Evolutionary conservation across 2,888 invertebrate genomes (phyloP).

Genomic region (Drosophila pseudotakahashii): DNA sequence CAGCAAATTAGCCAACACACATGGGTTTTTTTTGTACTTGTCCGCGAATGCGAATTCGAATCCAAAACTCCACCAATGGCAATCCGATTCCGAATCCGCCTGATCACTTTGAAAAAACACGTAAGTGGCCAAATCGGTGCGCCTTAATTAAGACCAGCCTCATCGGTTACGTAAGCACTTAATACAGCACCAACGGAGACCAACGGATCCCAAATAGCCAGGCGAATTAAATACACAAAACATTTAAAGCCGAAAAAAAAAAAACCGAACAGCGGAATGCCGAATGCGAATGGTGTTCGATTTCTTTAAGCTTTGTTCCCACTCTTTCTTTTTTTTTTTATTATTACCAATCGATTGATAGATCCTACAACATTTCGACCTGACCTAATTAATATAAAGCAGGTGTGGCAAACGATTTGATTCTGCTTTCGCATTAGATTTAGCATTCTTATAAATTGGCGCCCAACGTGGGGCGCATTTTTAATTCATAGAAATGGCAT

Average conservation of each 20-base stretch:
- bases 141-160: constrained; percentile 68
- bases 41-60: constrained; percentile 15
- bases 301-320: constrained; percentile 37
- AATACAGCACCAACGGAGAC: constrained; percentile 17
- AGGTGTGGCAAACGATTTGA: background rate
- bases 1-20: constrained; percentile 42
- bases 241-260: constrained; percentile 14
- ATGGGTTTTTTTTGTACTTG: constrained; percentile 18
- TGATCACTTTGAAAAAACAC: constrained; percentile 15
- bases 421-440: background rate
- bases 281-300: constrained; percentile 34
- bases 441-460: too few relatives aligned
- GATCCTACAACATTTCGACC: constrained; percentile 1
- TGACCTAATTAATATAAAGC: constrained; percentile 6
- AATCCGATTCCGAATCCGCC: constrained; percentile 15
- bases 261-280: constrained; percentile 8
- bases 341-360: constrained; percentile 8
- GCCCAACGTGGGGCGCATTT: too few relatives aligned
- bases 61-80: background rate
- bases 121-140: constrained; percentile 44
- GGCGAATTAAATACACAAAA: constrained; percentile 29
- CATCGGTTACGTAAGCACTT: constrained; percentile 43
- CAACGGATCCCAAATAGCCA: constrained; percentile 10
- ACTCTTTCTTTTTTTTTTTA: background rate
- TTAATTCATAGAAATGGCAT: too few relatives aligned